Evolutionary conservation across 2,797 vertebrate species (phyloP).

Genomic region (Molossus alvarezi): DNA sequence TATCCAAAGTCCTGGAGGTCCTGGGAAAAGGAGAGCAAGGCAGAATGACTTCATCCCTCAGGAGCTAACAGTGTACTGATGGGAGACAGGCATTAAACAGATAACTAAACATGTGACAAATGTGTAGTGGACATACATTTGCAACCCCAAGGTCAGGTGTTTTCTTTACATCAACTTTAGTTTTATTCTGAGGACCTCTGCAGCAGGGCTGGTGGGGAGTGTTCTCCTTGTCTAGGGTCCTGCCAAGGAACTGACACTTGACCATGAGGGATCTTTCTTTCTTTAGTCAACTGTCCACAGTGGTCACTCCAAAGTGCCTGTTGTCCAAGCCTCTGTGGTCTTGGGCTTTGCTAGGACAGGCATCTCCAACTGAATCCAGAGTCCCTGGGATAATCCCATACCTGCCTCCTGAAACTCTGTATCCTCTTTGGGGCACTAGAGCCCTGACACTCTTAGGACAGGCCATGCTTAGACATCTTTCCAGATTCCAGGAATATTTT

Average conservation of each 20-base stretch:
- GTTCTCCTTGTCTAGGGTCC: background rate
- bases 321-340: background rate
- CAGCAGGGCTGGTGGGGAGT: background rate
- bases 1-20: constrained; percentile 2
- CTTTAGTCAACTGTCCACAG: background rate
- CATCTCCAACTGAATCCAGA: background rate
- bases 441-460: background rate
- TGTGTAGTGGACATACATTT: background rate
- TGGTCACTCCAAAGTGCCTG: background rate
- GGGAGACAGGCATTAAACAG: background rate
- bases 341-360: no score
- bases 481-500: background rate
- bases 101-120: background rate
- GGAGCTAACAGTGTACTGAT: background rate
- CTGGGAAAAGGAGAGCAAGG: background rate
- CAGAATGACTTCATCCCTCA: background rate
- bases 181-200: background rate
- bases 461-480: background rate
- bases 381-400: background rate
- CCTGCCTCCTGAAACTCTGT: background rate
- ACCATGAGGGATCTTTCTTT: background rate
- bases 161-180: background rate
- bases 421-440: background rate
- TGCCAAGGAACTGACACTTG: background rate
- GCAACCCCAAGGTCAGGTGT: background rate